Evolutionary conservation across 2,797 vertebrate genomes (phyloP).

Genomic region (Pangasius krempfi): DNA sequence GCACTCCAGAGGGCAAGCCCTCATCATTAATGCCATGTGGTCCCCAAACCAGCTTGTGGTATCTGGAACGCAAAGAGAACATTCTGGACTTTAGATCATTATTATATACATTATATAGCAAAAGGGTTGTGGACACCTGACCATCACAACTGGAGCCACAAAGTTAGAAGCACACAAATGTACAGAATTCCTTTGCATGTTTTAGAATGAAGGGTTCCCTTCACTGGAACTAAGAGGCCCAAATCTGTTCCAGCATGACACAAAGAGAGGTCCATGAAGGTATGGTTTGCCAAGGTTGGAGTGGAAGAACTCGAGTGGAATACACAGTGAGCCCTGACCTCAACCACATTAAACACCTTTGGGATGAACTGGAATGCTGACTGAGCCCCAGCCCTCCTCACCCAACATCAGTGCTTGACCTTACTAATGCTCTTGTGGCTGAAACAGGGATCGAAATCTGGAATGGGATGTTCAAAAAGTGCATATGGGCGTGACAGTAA

Average conservation of each 20-base stretch:
- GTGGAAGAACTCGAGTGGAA: background rate
- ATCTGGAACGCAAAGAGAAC: conserved; percentile 71
- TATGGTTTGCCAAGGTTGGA: background rate
- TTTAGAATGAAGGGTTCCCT: background rate
- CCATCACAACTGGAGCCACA: background rate
- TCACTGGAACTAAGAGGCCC: background rate
- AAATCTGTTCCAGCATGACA: background rate
- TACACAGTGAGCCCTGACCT: background rate
- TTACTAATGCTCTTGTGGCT: background rate
- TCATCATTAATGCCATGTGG: conserved; percentile 77
- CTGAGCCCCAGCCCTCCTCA: background rate
- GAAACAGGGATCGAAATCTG: background rate
- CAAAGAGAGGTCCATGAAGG: background rate
- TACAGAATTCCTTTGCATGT: background rate
- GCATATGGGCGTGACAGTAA: background rate
- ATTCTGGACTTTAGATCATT: background rate
- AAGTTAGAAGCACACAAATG: background rate
- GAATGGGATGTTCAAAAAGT: background rate
- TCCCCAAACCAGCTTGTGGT: conserved; percentile 95
- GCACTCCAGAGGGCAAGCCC: conserved; percentile 80
- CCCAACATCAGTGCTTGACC: background rate
- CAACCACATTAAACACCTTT: too few relatives aligned
- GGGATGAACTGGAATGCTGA: background rate
- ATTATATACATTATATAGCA: background rate
- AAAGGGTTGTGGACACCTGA: background rate